Conservation (phyloP, 1,140 invertebrate species). For the Drosophila pruinosa region DNA sequence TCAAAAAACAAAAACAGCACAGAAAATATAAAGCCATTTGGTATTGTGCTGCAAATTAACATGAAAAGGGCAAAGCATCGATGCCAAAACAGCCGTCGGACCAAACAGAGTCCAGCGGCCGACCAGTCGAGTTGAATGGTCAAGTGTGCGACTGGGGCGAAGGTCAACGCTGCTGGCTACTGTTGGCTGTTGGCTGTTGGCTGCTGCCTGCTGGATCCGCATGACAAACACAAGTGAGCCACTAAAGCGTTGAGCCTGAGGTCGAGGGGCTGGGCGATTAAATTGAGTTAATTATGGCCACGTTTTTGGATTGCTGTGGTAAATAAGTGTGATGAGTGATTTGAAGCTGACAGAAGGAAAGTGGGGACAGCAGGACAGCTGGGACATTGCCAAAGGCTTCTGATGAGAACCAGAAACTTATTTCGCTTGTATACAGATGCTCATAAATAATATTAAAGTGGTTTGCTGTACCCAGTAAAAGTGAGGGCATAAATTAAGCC, state of each 20-base stretch:
- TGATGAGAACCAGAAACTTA: constrained; percentile 30
- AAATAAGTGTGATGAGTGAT: constrained; percentile 47
- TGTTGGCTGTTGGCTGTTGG: not conserved
- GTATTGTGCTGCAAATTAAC: constrained; percentile 73
- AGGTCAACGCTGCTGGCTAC: constrained; percentile 15
- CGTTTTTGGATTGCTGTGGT: constrained; percentile 48
- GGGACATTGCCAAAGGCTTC: not conserved
- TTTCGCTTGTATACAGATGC: constrained; percentile 9
- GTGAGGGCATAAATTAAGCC: constrained; percentile 19
- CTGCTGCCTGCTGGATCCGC: not conserved
- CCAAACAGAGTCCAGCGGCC: too few species aligned
- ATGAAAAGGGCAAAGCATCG: constrained; percentile 76
- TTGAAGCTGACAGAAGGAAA: constrained; percentile 22
- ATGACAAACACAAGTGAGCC: constrained; percentile 61
- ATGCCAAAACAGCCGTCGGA: constrained; percentile 33
- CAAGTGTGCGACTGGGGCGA: constrained; percentile 21
- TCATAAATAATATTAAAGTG: constrained; percentile 45
- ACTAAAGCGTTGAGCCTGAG: constrained; percentile 60
- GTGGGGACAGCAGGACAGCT: not conserved
- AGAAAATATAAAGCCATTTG: constrained; percentile 69
- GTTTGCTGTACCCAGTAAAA: not conserved
- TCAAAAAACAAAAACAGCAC: constrained; percentile 1
- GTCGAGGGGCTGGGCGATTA: constrained; percentile 49
- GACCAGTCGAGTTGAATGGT: constrained; percentile 36
- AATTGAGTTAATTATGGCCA: constrained; percentile 78